Evolutionary conservation across 2,888 invertebrate species (phyloP).

Genomic region (Arge pagana): DNA sequence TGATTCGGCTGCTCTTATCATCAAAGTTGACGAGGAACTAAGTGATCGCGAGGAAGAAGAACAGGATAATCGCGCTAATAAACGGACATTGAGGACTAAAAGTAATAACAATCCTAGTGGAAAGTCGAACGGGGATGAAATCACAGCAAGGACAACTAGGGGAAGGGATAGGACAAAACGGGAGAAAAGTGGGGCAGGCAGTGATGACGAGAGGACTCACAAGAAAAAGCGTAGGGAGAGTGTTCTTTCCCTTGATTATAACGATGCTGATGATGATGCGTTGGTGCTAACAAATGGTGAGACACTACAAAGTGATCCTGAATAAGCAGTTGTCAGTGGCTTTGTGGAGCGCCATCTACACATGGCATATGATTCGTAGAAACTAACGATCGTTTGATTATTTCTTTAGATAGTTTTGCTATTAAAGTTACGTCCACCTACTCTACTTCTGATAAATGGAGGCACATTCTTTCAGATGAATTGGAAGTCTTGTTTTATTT

Average conservation of each 20-base stretch:
- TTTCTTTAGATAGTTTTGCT: background rate
- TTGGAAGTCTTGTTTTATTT: too few species aligned
- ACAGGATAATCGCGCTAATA: slow-evolving; percentile 37
- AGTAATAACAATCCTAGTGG: slow-evolving; percentile 47
- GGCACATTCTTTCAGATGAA: too few species aligned
- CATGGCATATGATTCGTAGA: too few species aligned
- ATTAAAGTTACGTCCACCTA: too few species aligned
- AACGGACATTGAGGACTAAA: slow-evolving; percentile 47
- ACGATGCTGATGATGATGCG: slow-evolving; percentile 73
- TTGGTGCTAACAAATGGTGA: slow-evolving; percentile 73
- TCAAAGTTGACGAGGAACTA: slow-evolving; percentile 56
- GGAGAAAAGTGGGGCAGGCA: slow-evolving; percentile 60
- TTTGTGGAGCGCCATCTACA: too few species aligned
- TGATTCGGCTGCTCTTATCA: slow-evolving; percentile 56
- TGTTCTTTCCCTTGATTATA: slow-evolving; percentile 74
- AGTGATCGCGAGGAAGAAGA: slow-evolving; percentile 53
- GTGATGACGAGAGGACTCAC: slow-evolving; percentile 61
- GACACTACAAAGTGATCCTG: slow-evolving; percentile 54
- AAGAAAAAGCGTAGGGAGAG: slow-evolving; percentile 75
- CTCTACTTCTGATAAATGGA: too few species aligned
- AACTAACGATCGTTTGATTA: too few species aligned
- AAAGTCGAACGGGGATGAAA: slow-evolving; percentile 52
- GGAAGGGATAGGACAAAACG: slow-evolving; percentile 56
- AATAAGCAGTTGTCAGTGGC: slow-evolving; percentile 36
- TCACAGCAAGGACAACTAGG: slow-evolving; percentile 48